Evolutionary conservation across 2,113 vertebrate species (phyloP), one percentile per base, ranked within the genome.

Genomic region (Delphinus delphis): DNA sequence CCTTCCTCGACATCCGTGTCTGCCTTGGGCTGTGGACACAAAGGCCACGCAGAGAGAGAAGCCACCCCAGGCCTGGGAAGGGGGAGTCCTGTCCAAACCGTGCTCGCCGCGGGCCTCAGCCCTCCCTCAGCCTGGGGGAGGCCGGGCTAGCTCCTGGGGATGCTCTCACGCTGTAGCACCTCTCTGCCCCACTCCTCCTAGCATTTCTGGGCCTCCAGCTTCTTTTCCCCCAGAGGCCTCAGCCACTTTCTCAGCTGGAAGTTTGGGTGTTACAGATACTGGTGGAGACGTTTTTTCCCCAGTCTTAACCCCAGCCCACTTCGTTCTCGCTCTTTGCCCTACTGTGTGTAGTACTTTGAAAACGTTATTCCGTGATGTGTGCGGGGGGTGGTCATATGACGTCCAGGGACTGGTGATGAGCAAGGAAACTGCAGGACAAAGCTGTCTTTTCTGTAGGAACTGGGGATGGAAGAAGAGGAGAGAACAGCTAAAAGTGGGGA

Each of bases 221-320:
- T 47, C 83, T 86, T 82, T 93, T 23, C 36, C 28, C 17, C 50
- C 47, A n/a, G 47, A 73, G 41, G 76, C 28, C 53, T 94, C 87
- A 87, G 11, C 74, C 87, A 70, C n/a, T 70, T 44, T 86, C 65
- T 94, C 82, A 68, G 60, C 82, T 93, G 71, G 93, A 93, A 82
- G 36, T 28, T 70, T 93, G 36, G 10, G 53, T 58, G 77, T 96
- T 95, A 31, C n/a, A 88, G 73, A 85, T 63, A 94, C 38, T 17
- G 47, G 15, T n/a, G 12, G 47, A 70, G 33, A 58, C 11, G 28
- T 79, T 71, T 82, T 82, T 86, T 80, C 8, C 20, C 44, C 26
- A 25, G 60, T 6, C 74, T 92, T 87, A 83, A 92, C 62, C 11
- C 70, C 26, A 76, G 33, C 71, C 14, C 70, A 68, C 33, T 77